Conservation (phyloP, 2,888 invertebrate genomes). For the Pristionchus fissidentatus region DNA sequence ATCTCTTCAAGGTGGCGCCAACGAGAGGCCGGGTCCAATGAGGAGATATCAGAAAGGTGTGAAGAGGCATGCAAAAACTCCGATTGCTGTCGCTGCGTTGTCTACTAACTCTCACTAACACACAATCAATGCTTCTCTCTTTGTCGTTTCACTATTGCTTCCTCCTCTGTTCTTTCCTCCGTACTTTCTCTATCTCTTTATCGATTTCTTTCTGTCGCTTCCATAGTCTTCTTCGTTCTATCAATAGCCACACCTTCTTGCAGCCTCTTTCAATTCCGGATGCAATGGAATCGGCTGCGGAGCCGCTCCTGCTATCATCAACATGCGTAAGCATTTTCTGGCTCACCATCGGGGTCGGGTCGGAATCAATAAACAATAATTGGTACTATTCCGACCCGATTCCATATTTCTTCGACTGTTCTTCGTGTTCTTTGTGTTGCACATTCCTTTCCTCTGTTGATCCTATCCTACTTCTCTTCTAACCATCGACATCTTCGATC, state of each 20-base stretch:
- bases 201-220: background rate
- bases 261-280: slow-evolving; percentile 42
- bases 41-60: slow-evolving; percentile 37
- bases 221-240: background rate
- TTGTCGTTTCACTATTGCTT: background rate
- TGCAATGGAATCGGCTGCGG: slow-evolving; percentile 62
- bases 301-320: slow-evolving; percentile 56
- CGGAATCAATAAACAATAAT: too few species aligned
- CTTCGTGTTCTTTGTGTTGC: slow-evolving; percentile 29
- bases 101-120: background rate
- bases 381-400: background rate
- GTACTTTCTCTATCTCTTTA: slow-evolving; percentile 17
- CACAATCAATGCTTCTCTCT: background rate
- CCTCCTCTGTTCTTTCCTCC: background rate
- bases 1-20: background rate
- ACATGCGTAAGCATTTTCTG: slow-evolving; percentile 60
- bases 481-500: background rate
- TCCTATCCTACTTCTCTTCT: background rate
- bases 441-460: background rate
- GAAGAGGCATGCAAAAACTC: background rate
- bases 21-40: background rate
- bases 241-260: background rate
- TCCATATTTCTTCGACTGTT: background rate
- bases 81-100: slow-evolving; percentile 15
- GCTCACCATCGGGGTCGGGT: background rate